Evolutionary conservation across 2,113 vertebrate genomes (phyloP).

Genomic region (Clarias magur): DNA sequence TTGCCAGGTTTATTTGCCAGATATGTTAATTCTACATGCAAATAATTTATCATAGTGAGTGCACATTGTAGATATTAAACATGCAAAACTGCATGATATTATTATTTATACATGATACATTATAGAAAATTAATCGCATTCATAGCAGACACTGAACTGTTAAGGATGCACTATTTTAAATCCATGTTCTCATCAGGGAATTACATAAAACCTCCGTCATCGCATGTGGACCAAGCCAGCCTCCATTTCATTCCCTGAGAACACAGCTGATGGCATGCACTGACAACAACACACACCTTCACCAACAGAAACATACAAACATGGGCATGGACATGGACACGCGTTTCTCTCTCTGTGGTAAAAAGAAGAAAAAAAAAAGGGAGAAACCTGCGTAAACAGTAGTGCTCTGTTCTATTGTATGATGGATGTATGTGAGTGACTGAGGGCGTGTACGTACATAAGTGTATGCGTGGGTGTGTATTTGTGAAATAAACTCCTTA

Average conservation of each 20-base stretch:
- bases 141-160: slow-evolving; percentile 15
- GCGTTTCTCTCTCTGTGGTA: background rate
- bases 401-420: slow-evolving; percentile 9
- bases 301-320: slow-evolving; percentile 36
- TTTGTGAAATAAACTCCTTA: slow-evolving; percentile 52
- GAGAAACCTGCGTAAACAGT: slow-evolving; percentile 27
- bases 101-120: background rate
- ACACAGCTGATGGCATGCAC: slow-evolving; percentile 39
- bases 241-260: slow-evolving; percentile 48
- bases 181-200: slow-evolving; percentile 15
- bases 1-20: background rate
- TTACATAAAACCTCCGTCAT: slow-evolving; percentile 52
- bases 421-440: background rate
- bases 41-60: background rate
- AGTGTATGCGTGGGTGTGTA: slow-evolving; percentile 33
- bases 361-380: slow-evolving; percentile 42
- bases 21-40: background rate
- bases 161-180: slow-evolving; percentile 37
- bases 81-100: background rate
- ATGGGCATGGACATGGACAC: background rate
- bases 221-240: slow-evolving; percentile 42
- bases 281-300: slow-evolving; percentile 7
- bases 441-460: background rate
- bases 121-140: background rate
- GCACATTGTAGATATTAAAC: background rate